A percentile compares a stretch with the other conserved stretches of the same genome.
Evolutionary conservation across 1,140 invertebrate species (phyloP).

Genomic region (Heliconius hermathena): DNA sequence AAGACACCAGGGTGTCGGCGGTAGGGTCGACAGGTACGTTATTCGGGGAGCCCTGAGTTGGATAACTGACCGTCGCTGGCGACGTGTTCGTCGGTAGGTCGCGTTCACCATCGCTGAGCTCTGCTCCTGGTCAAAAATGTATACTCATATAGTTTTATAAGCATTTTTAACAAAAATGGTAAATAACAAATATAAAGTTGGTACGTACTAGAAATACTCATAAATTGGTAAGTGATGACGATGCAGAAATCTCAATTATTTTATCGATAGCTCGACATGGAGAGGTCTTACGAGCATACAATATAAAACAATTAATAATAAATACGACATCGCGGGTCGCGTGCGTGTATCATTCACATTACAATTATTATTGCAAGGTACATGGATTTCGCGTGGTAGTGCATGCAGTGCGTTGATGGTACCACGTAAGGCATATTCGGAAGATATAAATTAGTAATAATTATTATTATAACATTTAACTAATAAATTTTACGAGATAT

Average conservation of each 20-base stretch:
- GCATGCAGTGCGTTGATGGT: constrained; percentile 37
- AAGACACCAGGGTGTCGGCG: constrained; percentile 84
- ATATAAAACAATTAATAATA: constrained; percentile 43
- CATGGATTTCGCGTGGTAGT: constrained; percentile 73
- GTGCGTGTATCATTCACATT: constrained; percentile 72
- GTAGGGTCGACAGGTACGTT: constrained; percentile 82
- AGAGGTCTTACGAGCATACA: constrained; percentile 20
- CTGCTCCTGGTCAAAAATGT: constrained; percentile 65
- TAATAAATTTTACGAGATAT: neutral
- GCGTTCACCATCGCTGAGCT: constrained; percentile 84
- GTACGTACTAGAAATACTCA: neutral
- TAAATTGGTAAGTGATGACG: neutral
- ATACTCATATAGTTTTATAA: neutral
- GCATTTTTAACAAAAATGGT: neutral
- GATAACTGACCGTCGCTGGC: constrained; percentile 73
- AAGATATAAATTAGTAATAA: neutral
- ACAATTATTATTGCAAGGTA: constrained; percentile 72
- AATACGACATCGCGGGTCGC: constrained; percentile 47
- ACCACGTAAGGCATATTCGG: constrained; percentile 39
- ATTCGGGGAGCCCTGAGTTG: constrained; percentile 69
- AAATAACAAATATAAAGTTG: neutral
- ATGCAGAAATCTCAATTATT: neutral
- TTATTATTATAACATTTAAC: neutral
- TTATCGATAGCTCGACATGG: constrained; percentile 13
- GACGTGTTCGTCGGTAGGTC: constrained; percentile 68